Evolutionary conservation across 2,888 invertebrate species (phyloP), one percentile per base, ranked within the genome.

Genomic region (Cylindroiulus punctatus): DNA sequence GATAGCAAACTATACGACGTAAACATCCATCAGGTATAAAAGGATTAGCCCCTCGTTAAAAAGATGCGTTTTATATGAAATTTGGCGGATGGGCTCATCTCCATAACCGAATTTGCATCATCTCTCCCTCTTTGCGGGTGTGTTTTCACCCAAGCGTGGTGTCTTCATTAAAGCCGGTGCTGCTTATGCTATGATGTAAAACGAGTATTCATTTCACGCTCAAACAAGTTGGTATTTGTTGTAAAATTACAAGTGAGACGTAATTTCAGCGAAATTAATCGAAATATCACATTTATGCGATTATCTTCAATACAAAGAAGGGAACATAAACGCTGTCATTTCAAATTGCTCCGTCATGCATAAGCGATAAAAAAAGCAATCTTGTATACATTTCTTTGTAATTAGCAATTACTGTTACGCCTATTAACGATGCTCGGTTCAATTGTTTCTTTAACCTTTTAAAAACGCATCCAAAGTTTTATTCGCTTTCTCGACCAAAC

Each of bases 201-300:
- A 65, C 65, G 65, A 26, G 65, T 65, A 26, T 65, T 65, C 65
- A 65, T 65, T 65, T 65, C 65, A 65, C 65, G 65, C 65, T 65
- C 65, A 65, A 65, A 65, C 12, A 65, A 65, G 26, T 65, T 65
- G 26, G 65, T 65, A 65, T 65, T 65, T 65, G 65, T 26, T 65
- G 65, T 65, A 65, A 65, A 65, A 65, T 65, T 65, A 65, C 65
- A 65, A 65, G 65, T 65, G 26, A 26, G 65, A 65, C 65, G 26
- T 65, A 65, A 65, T 65, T 65, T 65, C 65, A 12, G 26, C 65
- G 65, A 65, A 65, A 65, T 65, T 65, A 65, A 65, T 65, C 65
- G 65, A 65, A 65, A 65, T 65, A 65, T 65, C 26, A 65, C 65
- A 65, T 65, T 26, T 65, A 65, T 26, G 65, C 26, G 65, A 65